Evolutionary conservation across 1,140 invertebrate genomes (phyloP), one percentile per base, ranked within the genome.

Genomic region (Adoxophyes honmai): DNA sequence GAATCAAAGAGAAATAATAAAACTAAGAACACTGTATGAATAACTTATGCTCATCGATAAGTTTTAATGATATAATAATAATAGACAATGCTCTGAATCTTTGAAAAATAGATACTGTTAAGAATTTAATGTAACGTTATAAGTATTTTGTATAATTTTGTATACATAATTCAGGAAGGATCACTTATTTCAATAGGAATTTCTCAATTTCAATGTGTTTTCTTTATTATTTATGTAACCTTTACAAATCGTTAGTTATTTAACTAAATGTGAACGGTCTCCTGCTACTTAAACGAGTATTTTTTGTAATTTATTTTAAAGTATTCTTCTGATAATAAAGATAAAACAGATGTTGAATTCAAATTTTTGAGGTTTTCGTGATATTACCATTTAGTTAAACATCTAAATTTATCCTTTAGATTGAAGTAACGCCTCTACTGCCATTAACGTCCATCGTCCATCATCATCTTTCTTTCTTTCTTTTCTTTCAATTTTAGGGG

Each of bases 81-180:
- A 28, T 28, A 28, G 6, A 6, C 2, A 28, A 28, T 3, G 6
- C 21, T 2, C 21, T 28, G 6, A 2, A 6, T 28, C 21, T 28
- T 28, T 28, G 21, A 28, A 28, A 28, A 3, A 28, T 28, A 28
- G 21, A 28, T 28, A 28, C 21, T 28, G 21, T 14, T 48, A 48
- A 48, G 42, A 48, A 21, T 28, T 28, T 33, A 48, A 28, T 48
- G 21, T 48, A 48, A 48, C 42, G n/a, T 48, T 33, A 48, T 28
- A 18, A 48, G 28, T 48, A 33, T 48, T 48, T 48, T 48, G 42
- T 48, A 48, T 48, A 21, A 48, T 48, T 48, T 21, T 48, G 42
- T 48, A 48, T 21, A 21, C 42, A 13, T 48, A 48, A 10, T 44
- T 44, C 42, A 21, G 10, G 21, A 48, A 18, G 21, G 21, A 48